Evolutionary conservation across 2,888 invertebrate species (phyloP), one percentile per base, ranked within the genome.

Genomic region (Eupithecia subumbrata): DNA sequence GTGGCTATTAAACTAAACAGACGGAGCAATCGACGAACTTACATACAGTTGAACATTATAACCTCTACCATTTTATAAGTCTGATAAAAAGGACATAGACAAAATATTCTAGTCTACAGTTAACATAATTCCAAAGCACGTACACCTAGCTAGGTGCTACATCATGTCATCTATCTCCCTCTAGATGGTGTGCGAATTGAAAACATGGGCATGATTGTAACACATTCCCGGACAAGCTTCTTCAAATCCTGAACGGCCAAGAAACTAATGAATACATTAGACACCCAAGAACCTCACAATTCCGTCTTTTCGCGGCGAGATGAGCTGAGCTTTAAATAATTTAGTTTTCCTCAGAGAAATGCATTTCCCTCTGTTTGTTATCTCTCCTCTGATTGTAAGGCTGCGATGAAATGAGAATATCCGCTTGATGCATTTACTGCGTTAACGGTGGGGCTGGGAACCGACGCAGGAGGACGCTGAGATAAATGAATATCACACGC

Each of bases 301-400:
- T 60, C 25, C 14, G 14, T 60, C 25, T 34, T 64, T 34, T 34
- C 8, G 30, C 7, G 34, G 64, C 71, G 56, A 71, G 77, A 78
- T 73, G 76, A 75, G 78, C 75, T 76, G n/a, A 70, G 71, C 75
- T 80, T 80, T 80, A 77, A 81, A 80, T 80, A 80, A 80, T 80
- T 69, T 75, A 66, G 78, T 79, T 80, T 80, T 66, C 37, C 72
- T 72, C 56, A 64, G 71, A 73, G 69, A 66, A 71, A 74, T 77
- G 75, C 75, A 77, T 73, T 75, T 56, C 73, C 66, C 34, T 12
- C 69, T 78, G 73, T 78, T 76, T 76, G 75, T 76, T 70, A 73
- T 69, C 74, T 73, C 63, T 75, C 73, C 72, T 71, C 69, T 45
- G 52, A 56, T 56, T 56, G 22, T 72, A n/a, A 43, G 1, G 66